Evolutionary conservation across 2,797 vertebrate genomes (phyloP).

Genomic region (Halcyon leucocephala): DNA sequence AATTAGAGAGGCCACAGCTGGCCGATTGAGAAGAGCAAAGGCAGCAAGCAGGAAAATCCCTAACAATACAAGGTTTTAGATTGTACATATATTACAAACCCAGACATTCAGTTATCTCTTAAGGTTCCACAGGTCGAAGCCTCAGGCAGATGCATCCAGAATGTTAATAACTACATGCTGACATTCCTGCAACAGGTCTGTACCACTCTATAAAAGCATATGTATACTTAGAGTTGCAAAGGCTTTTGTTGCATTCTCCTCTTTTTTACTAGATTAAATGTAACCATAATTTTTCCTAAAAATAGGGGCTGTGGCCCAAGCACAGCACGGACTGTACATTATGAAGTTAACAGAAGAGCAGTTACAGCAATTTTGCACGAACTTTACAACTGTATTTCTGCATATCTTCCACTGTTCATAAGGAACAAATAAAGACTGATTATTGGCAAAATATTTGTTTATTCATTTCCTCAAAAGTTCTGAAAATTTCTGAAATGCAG

Average conservation of each 20-base stretch:
- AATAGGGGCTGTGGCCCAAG: not conserved
- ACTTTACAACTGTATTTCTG: not conserved
- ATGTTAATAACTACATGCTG: not conserved
- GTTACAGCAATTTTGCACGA: not conserved
- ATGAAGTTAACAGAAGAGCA: not conserved
- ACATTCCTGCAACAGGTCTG: not conserved
- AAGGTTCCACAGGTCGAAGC: not conserved
- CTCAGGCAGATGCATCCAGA: not conserved
- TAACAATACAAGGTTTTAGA: not conserved
- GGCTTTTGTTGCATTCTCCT: not conserved
- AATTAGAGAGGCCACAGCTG: not conserved
- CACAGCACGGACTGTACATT: not conserved
- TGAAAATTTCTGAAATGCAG: not conserved
- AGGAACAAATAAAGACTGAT: not conserved
- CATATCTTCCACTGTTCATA: not conserved
- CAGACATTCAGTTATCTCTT: not conserved
- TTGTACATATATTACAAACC: accelerated
- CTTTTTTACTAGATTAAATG: not conserved
- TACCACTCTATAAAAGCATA: not conserved
- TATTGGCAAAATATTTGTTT: not conserved
- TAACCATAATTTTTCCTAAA: not conserved
- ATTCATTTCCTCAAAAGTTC: not conserved
- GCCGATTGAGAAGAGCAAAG: not conserved
- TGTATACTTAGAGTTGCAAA: not conserved
- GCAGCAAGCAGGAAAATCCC: not conserved